A percentile compares a stretch with the other conserved stretches of the same genome.
Evolutionary conservation across 2,888 invertebrate genomes (phyloP).

Genomic region (Stramonita haemastoma): DNA sequence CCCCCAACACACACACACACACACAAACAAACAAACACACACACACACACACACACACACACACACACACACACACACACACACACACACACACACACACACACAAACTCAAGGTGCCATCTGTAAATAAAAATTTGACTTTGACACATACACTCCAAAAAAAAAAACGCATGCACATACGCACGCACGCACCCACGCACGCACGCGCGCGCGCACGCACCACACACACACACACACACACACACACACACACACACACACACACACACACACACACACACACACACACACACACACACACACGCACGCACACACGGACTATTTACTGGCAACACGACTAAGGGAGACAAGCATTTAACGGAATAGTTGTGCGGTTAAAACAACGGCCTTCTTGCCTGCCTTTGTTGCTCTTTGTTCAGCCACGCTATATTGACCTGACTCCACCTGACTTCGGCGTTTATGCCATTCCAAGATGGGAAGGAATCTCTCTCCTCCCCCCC

Average conservation of each 20-base stretch:
- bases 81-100: conserved; percentile 29
- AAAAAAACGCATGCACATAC: not conserved
- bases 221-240: not conserved
- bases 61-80: conserved; percentile 18
- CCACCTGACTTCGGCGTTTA: no score
- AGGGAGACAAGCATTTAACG: no score
- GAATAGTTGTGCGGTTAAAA: no score
- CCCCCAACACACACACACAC: not conserved
- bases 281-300: no score
- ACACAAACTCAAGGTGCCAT: conserved; percentile 9
- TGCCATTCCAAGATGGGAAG: no score
- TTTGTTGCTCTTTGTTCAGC: no score
- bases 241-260: not conserved
- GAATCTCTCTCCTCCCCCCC: not conserved
- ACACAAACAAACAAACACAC: not conserved
- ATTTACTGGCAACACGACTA: no score
- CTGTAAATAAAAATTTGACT: no score
- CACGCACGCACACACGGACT: no score
- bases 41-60: not conserved
- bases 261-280: no score
- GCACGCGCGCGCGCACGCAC: not conserved
- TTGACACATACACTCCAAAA: not conserved
- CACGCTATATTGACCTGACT: no score
- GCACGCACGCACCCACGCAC: not conserved
- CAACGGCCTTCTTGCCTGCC: no score